Evolutionary conservation across 2,888 invertebrate genomes (phyloP), one percentile per base, ranked within the genome.

Genomic region (Hydriomena furcata): DNA sequence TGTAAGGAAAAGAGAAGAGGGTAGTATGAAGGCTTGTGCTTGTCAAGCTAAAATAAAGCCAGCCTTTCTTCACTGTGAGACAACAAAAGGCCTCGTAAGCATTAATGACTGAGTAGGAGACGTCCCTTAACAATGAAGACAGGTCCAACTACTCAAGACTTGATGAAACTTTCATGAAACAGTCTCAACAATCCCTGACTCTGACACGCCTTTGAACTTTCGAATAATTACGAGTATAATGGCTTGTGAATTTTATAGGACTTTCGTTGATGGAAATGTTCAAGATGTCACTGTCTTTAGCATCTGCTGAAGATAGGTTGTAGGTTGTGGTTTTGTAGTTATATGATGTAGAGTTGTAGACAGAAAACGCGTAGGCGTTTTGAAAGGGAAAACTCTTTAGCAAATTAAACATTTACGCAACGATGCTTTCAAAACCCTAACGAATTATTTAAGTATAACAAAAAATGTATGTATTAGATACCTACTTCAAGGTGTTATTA

Each of bases 11-110:
- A 42, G 12, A 31, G 35, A 43, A 47, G 34, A 47, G 43, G 23
- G 23, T 46, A 24, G 46, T 36, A 28, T 38, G 38, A 38, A 43
- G 12, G 34, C 45, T 12, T 17, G 21, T 8, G 31, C 45, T 44
- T 60, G 60, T 55, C 67, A 63, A 66, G 67, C 51, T 54, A 60
- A 65, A 71, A 75, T 69, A 73, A 72, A 72, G 65, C 63, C 65
- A 64, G 72, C 63, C 66, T 70, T 73, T 77, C 66, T 63, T 63
- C 66, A 68, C 58, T 60, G 66, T 64, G 62, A 51, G 63, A 63
- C 65, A 61, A 83, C 82, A 84, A 82, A 79, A 76, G 73, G 62
- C 57, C 69, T 71, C 67, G 72, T 72, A 71, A 68, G 71, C 74
- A 68, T 75, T 83, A 81, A 83, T 77, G 76, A 73, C 71, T 71